These are phyloP conservation scores for Rhopilema esculentum DNA, from an alignment of 30 jellyfish, hydroid and myxozoan genomes.

Conservation along the genomic window DNA sequence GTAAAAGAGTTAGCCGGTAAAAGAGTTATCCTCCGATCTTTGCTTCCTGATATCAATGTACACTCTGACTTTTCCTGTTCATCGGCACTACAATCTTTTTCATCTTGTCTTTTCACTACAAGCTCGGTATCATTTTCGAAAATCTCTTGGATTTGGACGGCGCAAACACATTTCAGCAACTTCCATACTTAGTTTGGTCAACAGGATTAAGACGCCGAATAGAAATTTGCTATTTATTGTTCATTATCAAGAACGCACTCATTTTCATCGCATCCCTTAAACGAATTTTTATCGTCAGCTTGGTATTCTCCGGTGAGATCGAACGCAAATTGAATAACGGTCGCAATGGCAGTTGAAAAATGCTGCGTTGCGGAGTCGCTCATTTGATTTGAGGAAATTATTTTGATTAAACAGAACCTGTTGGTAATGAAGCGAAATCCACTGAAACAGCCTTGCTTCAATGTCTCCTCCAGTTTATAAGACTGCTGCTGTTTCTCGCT, in stretches of 20 bases:
- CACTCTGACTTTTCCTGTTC: background rate
- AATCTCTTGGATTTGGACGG: background rate
- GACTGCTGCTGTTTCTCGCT: background rate
- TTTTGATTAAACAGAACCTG: background rate
- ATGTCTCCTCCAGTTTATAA: too few relatives aligned
- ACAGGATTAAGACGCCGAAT: background rate
- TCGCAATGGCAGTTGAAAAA: background rate
- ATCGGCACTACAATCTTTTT: background rate
- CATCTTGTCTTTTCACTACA: background rate
- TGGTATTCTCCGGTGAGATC: background rate
- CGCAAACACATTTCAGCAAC: background rate
- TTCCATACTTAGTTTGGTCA: background rate
- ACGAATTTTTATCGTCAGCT: too few relatives aligned
- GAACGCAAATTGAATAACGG: background rate
- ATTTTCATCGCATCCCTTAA: background rate
- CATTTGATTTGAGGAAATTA: too few relatives aligned
- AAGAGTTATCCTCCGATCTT: too few relatives aligned
- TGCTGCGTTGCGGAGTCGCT: too few relatives aligned
- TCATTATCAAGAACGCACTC: background rate
- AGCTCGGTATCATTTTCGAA: too few relatives aligned
- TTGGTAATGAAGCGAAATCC: background rate
- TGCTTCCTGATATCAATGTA: background rate
- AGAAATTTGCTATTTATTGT: background rate
- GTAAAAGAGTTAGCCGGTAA: too few relatives aligned
- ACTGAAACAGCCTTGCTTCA: too few relatives aligned